These are phyloP conservation scores for Campylomormyrus numenius DNA, from an alignment of 2,113 vertebrate genomes.

Conservation along the genomic window DNA sequence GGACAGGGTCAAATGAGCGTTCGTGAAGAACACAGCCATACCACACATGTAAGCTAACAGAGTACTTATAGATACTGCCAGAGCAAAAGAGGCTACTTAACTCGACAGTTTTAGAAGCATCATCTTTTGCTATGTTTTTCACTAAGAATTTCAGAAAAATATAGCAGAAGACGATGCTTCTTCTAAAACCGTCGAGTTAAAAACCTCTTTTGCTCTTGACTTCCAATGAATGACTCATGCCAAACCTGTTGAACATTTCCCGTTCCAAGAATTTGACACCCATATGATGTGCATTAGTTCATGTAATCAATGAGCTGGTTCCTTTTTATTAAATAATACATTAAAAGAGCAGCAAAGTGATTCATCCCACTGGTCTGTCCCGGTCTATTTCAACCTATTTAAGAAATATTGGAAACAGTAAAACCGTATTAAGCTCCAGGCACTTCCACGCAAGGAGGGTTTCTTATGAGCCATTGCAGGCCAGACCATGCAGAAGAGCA, in stretches of 20 bases:
- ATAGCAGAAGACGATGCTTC: neutral
- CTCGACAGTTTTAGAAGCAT: neutral
- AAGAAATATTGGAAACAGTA: conserved; percentile 21
- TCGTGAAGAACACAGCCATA: neutral
- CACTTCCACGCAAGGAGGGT: neutral
- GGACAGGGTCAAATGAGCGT: neutral
- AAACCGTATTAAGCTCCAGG: conserved; percentile 15
- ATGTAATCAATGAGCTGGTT: neutral
- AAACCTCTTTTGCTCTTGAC: conserved; percentile 15
- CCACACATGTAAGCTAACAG: neutral
- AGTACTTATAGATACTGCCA: neutral
- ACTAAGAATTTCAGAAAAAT: neutral
- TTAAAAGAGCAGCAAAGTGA: conserved; percentile 5
- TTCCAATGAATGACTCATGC: neutral
- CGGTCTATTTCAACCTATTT: neutral
- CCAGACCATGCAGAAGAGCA: conserved; percentile 3
- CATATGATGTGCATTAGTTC: neutral
- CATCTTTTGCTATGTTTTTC: neutral
- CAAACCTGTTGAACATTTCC: conserved; percentile 7
- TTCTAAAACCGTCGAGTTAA: neutral
- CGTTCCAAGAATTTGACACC: neutral
- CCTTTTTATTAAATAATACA: conserved; percentile 17
- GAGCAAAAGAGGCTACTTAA: conserved; percentile 18
- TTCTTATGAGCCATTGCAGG: neutral
- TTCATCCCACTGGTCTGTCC: neutral